phyloP scores from a whole-genome alignment of 2,797 vertebrate species.

The Pipistrellus pipistrellus region DNA sequence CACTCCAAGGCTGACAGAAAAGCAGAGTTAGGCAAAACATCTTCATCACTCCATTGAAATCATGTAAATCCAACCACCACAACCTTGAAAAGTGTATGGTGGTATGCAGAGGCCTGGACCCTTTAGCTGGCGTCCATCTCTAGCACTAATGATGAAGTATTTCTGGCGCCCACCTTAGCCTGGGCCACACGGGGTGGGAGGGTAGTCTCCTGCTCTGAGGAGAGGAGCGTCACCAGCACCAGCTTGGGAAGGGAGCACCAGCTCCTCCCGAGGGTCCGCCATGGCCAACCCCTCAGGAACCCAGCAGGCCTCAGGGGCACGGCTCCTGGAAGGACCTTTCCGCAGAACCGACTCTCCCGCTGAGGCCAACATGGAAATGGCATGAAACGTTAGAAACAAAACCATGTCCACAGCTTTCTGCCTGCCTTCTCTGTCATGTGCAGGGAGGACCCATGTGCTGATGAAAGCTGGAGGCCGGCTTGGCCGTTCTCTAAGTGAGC shows the following conservation, averaged over 20 bases:
- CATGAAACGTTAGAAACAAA: neutral
- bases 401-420: neutral
- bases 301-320: neutral
- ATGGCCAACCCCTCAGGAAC: neutral
- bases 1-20: conserved; percentile 42
- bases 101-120: neutral
- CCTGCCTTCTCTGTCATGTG: neutral
- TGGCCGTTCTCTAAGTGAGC: neutral
- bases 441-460: neutral
- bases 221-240: neutral
- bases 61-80: neutral
- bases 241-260: neutral
- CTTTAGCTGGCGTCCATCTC: neutral
- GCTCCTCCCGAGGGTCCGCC: neutral
- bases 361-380: neutral
- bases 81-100: neutral
- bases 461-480: neutral
- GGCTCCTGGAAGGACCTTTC: neutral
- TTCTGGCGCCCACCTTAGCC: neutral
- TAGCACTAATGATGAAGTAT: neutral
- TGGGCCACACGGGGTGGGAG: neutral
- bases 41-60: conserved; percentile 31
- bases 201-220: neutral
- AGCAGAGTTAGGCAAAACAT: conserved; percentile 40
- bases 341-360: neutral